Evolutionary conservation across 2,113 vertebrate species (phyloP).

Genomic region (Petaurus breviceps): DNA sequence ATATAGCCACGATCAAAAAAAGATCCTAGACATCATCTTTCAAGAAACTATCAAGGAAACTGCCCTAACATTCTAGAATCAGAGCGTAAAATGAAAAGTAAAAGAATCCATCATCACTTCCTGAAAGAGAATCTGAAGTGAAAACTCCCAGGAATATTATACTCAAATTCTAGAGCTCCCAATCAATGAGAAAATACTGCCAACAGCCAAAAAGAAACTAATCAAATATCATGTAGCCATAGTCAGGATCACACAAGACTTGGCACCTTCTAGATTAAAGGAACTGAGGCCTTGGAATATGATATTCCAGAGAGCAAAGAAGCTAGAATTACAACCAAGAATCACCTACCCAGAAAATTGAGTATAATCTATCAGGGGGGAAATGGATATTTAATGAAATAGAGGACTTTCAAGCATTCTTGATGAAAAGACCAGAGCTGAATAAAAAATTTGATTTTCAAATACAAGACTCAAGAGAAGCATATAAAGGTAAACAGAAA

Average conservation of each 20-base stretch:
- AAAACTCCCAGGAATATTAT: background rate
- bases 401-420: background rate
- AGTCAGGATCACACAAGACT: too few relatives aligned
- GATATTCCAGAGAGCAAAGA: too few relatives aligned
- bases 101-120: background rate
- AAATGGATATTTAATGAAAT: background rate
- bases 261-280: too few relatives aligned
- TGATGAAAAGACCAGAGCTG: background rate
- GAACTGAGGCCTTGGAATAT: too few relatives aligned
- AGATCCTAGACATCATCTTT: background rate
- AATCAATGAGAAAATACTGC: too few relatives aligned
- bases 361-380: background rate
- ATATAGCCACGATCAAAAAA: background rate
- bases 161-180: background rate
- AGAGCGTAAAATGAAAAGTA: background rate
- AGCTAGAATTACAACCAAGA: too few relatives aligned
- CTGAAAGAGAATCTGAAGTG: background rate
- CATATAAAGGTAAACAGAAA: background rate
- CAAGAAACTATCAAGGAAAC: background rate
- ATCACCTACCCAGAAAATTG: too few relatives aligned
- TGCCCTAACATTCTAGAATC: background rate
- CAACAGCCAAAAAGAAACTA: too few relatives aligned
- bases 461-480: background rate
- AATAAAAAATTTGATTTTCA: background rate
- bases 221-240: too few relatives aligned